These are phyloP conservation scores for Taeniopygia guttata DNA, from an alignment of 2,797 vertebrate species.

Conservation along the genomic window DNA sequence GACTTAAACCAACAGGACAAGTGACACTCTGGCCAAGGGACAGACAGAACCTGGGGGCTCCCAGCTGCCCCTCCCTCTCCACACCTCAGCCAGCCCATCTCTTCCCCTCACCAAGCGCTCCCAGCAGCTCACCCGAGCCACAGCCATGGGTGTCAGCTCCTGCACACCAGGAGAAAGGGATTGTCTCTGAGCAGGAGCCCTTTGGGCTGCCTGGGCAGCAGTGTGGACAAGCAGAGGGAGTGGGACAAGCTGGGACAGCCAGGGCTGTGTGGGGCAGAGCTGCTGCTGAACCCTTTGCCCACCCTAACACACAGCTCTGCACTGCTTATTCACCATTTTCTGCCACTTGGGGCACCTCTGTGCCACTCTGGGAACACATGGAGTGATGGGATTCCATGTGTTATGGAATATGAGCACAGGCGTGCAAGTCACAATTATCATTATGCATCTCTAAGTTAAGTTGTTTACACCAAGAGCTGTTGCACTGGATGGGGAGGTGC, in stretches of 20 bases:
- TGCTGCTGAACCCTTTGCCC: not conserved
- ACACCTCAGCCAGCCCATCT: fast-evolving
- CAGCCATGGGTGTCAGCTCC: not conserved
- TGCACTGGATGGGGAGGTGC: not conserved
- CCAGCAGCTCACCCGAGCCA: not conserved
- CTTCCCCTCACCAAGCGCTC: not conserved
- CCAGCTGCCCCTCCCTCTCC: not conserved
- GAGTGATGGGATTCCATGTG: not conserved
- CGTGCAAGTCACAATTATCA: not conserved
- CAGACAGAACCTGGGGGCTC: not conserved
- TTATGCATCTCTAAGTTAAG: too few relatives aligned
- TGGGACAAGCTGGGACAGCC: not conserved
- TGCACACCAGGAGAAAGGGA: not conserved
- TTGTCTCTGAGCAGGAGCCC: not conserved
- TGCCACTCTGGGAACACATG: not conserved
- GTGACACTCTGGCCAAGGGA: not conserved
- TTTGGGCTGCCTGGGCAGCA: not conserved
- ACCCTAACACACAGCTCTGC: not conserved
- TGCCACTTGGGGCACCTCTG: not conserved
- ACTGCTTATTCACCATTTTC: not conserved
- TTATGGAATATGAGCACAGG: not conserved
- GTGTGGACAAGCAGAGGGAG: not conserved
- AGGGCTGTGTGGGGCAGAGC: not conserved
- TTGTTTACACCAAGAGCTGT: not conserved
- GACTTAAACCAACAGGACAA: not conserved